phyloP scores from a whole-genome alignment of 2,113 vertebrate species.

The Rhombomys opimus region DNA sequence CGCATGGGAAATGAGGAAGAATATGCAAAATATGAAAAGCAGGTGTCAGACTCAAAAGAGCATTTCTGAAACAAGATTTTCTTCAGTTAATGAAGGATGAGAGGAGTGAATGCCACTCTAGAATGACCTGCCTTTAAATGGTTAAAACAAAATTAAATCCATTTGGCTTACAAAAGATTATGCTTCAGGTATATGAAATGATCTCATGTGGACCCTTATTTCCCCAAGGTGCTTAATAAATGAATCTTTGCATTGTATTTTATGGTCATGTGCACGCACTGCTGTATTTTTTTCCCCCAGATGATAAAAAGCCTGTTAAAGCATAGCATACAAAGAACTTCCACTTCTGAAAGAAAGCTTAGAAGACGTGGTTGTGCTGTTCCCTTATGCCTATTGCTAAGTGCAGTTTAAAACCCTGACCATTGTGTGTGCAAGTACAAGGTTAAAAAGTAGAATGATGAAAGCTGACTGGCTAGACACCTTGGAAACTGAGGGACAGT shows the following conservation, averaged over 20 bases:
- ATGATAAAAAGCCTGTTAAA: slow-evolving; percentile 51
- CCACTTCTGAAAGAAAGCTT: background rate
- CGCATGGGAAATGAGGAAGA: background rate
- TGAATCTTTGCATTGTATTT: slow-evolving; percentile 65
- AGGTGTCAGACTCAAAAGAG: background rate
- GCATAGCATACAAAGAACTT: background rate
- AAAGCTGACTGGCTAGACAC: background rate
- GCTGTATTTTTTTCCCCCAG: background rate
- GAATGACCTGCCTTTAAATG: background rate
- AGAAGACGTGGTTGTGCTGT: background rate
- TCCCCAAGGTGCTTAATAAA: slow-evolving; percentile 46
- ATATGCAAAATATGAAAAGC: background rate
- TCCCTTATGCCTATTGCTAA: background rate
- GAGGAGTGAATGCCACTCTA: background rate
- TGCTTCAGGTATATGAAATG: slow-evolving; percentile 42
- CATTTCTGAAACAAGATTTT: background rate
- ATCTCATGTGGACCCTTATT: slow-evolving; percentile 57
- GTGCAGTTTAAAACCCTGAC: background rate
- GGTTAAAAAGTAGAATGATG: background rate
- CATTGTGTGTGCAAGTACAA: background rate
- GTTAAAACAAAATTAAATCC: slow-evolving; percentile 66
- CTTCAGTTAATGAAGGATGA: slow-evolving; percentile 9
- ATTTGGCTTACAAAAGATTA: slow-evolving; percentile 56
- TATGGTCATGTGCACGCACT: background rate
- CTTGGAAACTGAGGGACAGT: background rate